Evolutionary conservation across 2,113 vertebrate species (phyloP), one percentile per base, ranked within the genome.

Genomic region (Oncorhynchus masou): DNA sequence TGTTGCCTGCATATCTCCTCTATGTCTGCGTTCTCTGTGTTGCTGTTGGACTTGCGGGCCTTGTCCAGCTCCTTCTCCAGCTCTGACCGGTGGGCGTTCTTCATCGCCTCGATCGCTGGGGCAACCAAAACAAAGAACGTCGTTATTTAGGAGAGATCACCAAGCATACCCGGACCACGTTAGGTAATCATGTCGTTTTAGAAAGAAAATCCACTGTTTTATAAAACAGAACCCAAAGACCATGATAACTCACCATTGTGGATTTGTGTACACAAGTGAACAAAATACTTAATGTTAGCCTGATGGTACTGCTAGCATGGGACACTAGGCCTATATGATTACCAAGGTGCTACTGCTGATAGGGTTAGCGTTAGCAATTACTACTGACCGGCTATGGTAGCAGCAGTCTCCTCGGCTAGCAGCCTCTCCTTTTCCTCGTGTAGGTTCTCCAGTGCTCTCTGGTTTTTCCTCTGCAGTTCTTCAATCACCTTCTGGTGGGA

Each of bases 401-500:
- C 94, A 1, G 94, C 94, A 0, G 94, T 94, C 82, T 95, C 94
- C 83, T 95, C 94, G 0, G 81, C 93, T 85, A 95, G 78, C 71
- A 95, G 87, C 62, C 94, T 79, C 74, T 95, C 94, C 34, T 94
- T 94, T 81, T 95, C 93, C 68, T 94, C 92, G 1, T 93, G 90
- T 80, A 94, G 92, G 82, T 93, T 94, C 86, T 94, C 93, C 81
- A 95, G 88, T 86, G 95, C 94, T 72, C 93, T 88, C 90, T 95
- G 94, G 87, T 95, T 91, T 84, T 95, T 94, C 75, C 90, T 91
- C 85, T 93, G 93, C 78, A 95, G 91, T 80, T 95, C 93, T 7
- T 94, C 94, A 0, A 95, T 89, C 39, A 94, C 94, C 79, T 91
- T 94, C 86, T 94, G 94, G 76, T 95, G 94, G 34, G 94, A 95